These are phyloP conservation scores for Psittacula echo DNA, from an alignment of 2,797 vertebrate species.

Conservation along the genomic window DNA sequence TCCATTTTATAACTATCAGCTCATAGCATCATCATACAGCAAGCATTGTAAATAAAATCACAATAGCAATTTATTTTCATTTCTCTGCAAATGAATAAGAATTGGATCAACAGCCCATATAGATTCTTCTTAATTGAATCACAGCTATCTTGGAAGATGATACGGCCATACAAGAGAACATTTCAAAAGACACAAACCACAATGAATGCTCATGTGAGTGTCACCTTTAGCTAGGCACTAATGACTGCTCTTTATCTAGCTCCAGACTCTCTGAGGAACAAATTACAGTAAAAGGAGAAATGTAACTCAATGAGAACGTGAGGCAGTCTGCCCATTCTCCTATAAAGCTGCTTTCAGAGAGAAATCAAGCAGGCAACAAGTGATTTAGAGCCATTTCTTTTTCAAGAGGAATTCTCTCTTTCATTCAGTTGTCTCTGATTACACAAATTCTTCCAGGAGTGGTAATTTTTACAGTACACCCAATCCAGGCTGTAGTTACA, in stretches of 20 bases:
- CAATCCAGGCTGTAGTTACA: background rate
- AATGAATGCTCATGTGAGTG: constrained; percentile 48
- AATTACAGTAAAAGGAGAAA: constrained; percentile 9
- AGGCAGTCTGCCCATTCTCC: background rate
- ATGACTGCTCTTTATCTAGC: constrained; percentile 11
- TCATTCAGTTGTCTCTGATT: background rate
- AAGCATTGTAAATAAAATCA: constrained; percentile 65
- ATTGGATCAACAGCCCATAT: constrained; percentile 71
- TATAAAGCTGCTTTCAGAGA: background rate
- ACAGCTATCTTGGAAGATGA: constrained; percentile 35
- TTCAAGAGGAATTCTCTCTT: background rate
- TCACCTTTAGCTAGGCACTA: constrained; percentile 56
- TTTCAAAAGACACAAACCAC: constrained; percentile 38
- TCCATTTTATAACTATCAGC: background rate
- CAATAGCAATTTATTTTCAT: constrained; percentile 71
- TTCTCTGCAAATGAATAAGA: constrained; percentile 72
- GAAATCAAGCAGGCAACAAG: background rate
- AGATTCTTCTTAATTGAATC: constrained; percentile 72
- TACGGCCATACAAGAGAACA: background rate
- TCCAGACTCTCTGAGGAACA: background rate
- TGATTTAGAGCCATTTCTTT: background rate
- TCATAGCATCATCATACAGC: constrained; percentile 28
- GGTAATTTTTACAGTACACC: background rate
- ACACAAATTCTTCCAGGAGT: background rate
- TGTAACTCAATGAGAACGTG: background rate